Percentiles rank a stretch among this genome's conserved stretches.
phyloP scores from a whole-genome alignment of 2,113 vertebrate genomes.

The Prolemur simus region DNA sequence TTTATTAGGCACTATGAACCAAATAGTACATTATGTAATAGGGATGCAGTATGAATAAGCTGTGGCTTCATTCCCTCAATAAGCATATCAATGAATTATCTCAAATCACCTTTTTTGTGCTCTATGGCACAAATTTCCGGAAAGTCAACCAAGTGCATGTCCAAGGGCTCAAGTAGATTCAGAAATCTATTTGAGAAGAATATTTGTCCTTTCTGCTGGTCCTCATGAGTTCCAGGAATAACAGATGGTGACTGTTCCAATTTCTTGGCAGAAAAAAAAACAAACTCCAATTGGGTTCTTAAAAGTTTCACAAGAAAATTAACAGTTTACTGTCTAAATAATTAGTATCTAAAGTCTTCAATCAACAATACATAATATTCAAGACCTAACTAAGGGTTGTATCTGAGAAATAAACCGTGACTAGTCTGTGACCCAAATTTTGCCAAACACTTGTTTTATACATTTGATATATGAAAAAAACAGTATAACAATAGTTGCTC shows the following conservation, averaged over 20 bases:
- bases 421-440: not conserved
- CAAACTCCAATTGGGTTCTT: not conserved
- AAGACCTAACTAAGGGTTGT: not conserved
- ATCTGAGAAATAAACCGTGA: not conserved
- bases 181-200: not conserved
- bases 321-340: not conserved
- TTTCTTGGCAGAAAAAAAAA: not conserved
- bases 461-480: not conserved
- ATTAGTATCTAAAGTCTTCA: not conserved
- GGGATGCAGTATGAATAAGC: not conserved
- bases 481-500: not conserved
- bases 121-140: not conserved
- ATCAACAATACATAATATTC: not conserved
- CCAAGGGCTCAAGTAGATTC: not conserved
- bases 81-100: not conserved
- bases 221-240: not conserved
- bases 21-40: not conserved
- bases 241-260: not conserved
- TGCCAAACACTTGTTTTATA: not conserved
- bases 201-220: not conserved
- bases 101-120: not conserved
- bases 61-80: not conserved
- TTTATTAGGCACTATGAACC: not conserved
- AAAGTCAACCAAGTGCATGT: not conserved
- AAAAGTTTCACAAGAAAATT: slow-evolving; percentile 25